Conservation (phyloP, 2,888 invertebrate genomes). For the Coecobrya sp. region DNA sequence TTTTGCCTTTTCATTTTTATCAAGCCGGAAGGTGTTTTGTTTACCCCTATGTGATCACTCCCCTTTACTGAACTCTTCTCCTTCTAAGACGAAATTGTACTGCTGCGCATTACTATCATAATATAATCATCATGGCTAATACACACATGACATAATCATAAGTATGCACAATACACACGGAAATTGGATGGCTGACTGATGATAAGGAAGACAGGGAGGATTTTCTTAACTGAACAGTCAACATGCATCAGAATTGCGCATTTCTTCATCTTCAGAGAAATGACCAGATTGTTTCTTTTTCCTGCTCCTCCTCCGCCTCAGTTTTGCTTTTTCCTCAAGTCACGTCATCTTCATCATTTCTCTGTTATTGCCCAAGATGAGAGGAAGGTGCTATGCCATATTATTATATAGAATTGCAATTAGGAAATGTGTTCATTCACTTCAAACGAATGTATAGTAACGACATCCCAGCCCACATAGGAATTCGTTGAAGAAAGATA, state of each 20-base stretch:
- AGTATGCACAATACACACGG: constrained; percentile 23
- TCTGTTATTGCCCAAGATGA: neutral
- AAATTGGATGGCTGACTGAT: constrained; percentile 51
- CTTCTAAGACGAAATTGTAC: neutral
- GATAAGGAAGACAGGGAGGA: neutral
- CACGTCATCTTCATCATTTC: constrained; percentile 61
- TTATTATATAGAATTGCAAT: constrained; percentile 52
- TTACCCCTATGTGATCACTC: neutral
- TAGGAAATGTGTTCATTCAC: constrained; percentile 2
- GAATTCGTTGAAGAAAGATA: constrained; percentile 16
- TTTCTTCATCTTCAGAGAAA: constrained; percentile 36
- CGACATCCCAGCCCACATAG: neutral
- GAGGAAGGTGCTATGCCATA: constrained; percentile 25
- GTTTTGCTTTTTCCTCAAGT: constrained; percentile 55
- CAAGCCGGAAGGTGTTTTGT: constrained; percentile 71
- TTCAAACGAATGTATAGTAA: neutral
- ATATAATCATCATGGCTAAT: neutral
- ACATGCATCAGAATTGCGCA: neutral
- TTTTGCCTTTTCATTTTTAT: constrained; percentile 29
- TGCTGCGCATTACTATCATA: neutral
- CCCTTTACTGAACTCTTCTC: constrained; percentile 3
- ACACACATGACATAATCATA: constrained; percentile 46
- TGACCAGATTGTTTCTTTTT: constrained; percentile 6
- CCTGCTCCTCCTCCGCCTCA: constrained; percentile 26
- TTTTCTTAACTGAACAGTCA: neutral